Conservation (phyloP, 2,113 vertebrate species). For the Tyrannus savana region DNA sequence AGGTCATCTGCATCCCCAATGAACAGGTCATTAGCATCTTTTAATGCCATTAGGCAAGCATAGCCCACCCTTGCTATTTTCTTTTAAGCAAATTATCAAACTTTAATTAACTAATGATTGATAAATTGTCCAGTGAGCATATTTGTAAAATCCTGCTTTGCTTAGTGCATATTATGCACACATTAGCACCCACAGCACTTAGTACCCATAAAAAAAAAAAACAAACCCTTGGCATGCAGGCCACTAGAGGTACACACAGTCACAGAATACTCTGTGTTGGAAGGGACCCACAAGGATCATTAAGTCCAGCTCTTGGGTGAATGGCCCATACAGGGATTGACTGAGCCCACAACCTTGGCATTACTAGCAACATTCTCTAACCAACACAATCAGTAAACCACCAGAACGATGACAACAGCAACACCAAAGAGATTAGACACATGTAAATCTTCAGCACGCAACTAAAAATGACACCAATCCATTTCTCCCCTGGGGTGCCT, state of each 20-base stretch:
- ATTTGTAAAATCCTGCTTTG: background rate
- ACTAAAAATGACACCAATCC: background rate
- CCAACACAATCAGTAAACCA: background rate
- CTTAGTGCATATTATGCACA: background rate
- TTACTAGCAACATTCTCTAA: background rate
- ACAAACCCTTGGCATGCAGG: background rate
- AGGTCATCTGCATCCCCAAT: background rate
- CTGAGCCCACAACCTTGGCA: background rate
- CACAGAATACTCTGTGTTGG: background rate
- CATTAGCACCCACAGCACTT: background rate
- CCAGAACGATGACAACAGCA: background rate
- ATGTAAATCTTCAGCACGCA: background rate
- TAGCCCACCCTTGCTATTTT: background rate
- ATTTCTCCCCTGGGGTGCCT: background rate
- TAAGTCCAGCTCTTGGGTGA: background rate
- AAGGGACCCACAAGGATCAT: background rate
- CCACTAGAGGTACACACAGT: background rate
- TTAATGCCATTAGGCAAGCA: background rate
- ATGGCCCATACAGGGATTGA: fast-evolving
- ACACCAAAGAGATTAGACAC: background rate
- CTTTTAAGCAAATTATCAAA: background rate
- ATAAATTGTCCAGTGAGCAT: background rate
- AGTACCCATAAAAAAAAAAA: background rate
- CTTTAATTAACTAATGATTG: background rate
- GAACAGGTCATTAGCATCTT: background rate